Base-by-base conservation (phyloP, 2,888 invertebrate genomes). In the Agrotis puta region DNA sequence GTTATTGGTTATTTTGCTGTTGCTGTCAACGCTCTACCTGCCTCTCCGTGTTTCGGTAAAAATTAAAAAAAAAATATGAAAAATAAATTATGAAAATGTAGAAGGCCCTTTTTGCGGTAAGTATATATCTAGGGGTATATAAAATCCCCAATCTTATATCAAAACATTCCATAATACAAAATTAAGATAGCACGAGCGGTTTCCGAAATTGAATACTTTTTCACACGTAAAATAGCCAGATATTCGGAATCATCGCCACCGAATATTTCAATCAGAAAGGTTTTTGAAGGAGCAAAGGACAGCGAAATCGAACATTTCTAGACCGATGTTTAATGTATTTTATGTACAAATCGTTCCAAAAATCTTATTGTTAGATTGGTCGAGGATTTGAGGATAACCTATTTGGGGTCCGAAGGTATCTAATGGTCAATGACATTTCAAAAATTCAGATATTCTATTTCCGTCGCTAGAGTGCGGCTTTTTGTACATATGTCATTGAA, bases 311-410 rank as follows among this genome's bases (percentile, higher is more conserved):
- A 45, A n/a, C 27, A 43, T 50, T 43, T 7, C 45, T 45, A 24
- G 27, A 27, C 27, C 65, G 27, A 64, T 45, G 20, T 67, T 33
- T 43, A 63, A 66, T 63, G 50, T 63, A 43, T 27, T 20, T 14
- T 20, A n/a, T 6, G 50, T 39, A 39, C 22, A 22, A 56, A 24
- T 54, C 51, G 11, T 65, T 20, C 27, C 20, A 18, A 43, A 43
- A 16, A 51, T 43, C 43, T 14, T 51, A 27, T 20, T 27, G 27
- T 67, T 33, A 61, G 33, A 65, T 14, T 62, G 47, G 58, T 43
- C 18, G 43, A 51, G 20, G 39, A 48, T 51, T 65, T 5, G 18
- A 67, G 43, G 45, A 53, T 22, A 68, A 68, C n/a, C 11, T 45
- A 45, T 65, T 64, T 54, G 7, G 20, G 27, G 27, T 24, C 14